A percentile compares a stretch with the other conserved stretches of the same genome.
These are phyloP conservation scores for Mobula birostris DNA, from an alignment of 2,113 vertebrate species.

Conservation along the genomic window DNA sequence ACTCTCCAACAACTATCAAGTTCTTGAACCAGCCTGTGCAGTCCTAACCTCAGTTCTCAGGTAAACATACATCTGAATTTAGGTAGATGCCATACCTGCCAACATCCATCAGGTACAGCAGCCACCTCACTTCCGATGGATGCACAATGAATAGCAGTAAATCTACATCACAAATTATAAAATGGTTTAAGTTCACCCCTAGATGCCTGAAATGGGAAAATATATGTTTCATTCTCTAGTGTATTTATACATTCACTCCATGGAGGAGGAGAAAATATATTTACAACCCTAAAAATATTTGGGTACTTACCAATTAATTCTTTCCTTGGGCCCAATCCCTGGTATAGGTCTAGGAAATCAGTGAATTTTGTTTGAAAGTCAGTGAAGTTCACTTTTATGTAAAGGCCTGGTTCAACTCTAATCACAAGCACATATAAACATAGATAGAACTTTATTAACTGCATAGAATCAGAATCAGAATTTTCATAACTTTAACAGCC, in stretches of 20 bases:
- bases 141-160: not conserved
- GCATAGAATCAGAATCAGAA: conserved; percentile 21
- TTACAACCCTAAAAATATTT: not conserved
- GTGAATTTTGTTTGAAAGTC: conserved; percentile 49
- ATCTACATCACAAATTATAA: not conserved
- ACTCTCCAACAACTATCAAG: too few relatives aligned
- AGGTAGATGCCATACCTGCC: not conserved
- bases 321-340: conserved; percentile 60
- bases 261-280: not conserved
- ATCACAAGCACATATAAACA: conserved; percentile 42
- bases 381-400: conserved; percentile 57
- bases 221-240: not conserved
- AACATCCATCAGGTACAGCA: not conserved
- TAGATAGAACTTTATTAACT: not conserved
- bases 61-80: too few relatives aligned
- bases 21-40: too few relatives aligned
- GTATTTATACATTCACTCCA: not conserved
- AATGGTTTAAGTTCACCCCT: not conserved
- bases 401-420: conserved; percentile 56
- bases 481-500: not conserved
- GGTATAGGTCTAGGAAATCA: conserved; percentile 56
- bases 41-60: too few relatives aligned
- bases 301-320: conserved; percentile 59
- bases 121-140: not conserved
- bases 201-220: not conserved